phyloP scores from a whole-genome alignment of 2,113 vertebrate species.

The Gopherus flavomarginatus region DNA sequence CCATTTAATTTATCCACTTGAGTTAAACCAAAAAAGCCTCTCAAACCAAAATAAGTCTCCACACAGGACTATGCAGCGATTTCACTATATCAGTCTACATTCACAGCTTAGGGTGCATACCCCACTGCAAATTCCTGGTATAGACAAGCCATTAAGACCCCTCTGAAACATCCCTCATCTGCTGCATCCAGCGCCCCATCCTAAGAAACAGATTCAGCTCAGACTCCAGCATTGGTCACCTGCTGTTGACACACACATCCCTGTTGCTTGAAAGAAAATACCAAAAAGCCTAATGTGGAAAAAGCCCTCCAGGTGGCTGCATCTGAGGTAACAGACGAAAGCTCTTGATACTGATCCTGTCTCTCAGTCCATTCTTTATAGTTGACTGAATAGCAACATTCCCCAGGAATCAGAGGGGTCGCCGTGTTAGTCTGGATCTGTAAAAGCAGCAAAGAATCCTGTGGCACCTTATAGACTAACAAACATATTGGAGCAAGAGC shows the following conservation, averaged over 20 bases:
- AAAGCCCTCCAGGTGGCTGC: conserved; percentile 21
- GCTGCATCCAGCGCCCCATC: neutral
- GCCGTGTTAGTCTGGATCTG: no score
- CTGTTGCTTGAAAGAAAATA: conserved; percentile 52
- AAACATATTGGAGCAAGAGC: no score
- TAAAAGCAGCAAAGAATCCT: no score
- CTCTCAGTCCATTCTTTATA: neutral
- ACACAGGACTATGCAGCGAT: neutral
- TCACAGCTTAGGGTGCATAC: neutral
- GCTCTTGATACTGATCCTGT: neutral
- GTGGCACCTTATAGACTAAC: no score
- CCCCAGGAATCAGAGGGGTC: no score
- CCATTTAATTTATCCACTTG: neutral
- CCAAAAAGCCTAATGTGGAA: conserved; percentile 51
- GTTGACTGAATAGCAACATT: fast-evolving
- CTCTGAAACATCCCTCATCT: conserved; percentile 6
- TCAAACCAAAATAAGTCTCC: neutral
- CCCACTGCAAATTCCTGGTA: fast-evolving
- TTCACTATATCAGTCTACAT: neutral
- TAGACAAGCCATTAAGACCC: neutral
- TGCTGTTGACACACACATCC: neutral
- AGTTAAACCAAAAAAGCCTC: neutral
- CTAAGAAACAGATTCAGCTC: neutral
- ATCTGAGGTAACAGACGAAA: conserved; percentile 67
- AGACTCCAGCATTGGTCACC: conserved; percentile 17